Evolutionary conservation across 2,888 invertebrate species (phyloP), one percentile per base, ranked within the genome.

Genomic region (Acronicta leporina): DNA sequence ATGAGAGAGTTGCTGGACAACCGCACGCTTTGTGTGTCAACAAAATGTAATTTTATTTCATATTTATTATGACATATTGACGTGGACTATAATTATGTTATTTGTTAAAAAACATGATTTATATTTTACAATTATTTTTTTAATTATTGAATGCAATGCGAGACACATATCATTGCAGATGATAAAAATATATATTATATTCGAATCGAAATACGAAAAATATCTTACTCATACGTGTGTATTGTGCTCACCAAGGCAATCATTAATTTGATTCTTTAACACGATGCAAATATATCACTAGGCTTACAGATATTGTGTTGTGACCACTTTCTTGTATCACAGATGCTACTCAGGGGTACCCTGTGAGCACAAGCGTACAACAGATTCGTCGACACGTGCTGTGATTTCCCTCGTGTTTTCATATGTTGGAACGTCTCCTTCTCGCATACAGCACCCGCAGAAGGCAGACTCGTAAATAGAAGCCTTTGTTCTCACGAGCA

Each of bases 381-480:
- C 81, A 85, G 84, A 85, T 81, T 81, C 89, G 89, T 86, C 90
- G 89, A 92, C 93, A 92, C 92, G 90, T 89, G 90, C 89, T 89
- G 90, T 87, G 90, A 88, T 89, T 87, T 83, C 80, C 86, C 88
- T 88, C 90, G 92, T 90, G 92, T 92, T 90, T 83, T 90, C 88
- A 91, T 92, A 87, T 84, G 82, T 91, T 88, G 94, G 95, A 95
- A 95, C 95, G 96, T 96, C 96, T 96, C 96, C 96, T 96, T 96
- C 96, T 97, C 96, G 95, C 95, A 95, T 96, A 96, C 96, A 96
- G 96, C 96, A 96, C 95, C 96, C 96, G 96, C 96, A 96, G 96
- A 96, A 96, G 96, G 96, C 95, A 96, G 96, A 95, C 88, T 81
- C 86, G 84, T 91, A 87, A 67, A 91, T 91, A 89, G 93, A 95